Conservation (phyloP, 2,888 invertebrate genomes). For the Campoplex capitator region DNA sequence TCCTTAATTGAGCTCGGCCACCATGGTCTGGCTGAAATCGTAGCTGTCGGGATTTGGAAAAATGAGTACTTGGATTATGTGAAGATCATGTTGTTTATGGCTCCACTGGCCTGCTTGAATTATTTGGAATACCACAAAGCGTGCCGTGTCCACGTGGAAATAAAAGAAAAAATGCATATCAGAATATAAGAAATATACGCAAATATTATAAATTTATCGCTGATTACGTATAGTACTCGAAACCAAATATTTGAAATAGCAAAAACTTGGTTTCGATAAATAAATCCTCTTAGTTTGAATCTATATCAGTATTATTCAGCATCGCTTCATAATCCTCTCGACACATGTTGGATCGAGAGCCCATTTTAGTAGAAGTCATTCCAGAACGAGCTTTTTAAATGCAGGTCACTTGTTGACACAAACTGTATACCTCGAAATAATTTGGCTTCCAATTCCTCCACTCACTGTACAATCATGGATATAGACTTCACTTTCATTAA, state of each 20-base stretch:
- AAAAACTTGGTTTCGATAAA: background rate
- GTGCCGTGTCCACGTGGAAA: background rate
- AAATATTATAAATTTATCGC: background rate
- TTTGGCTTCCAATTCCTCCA: constrained; percentile 12
- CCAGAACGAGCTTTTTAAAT: background rate
- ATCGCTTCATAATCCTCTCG: constrained; percentile 19
- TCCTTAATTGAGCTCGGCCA: constrained; percentile 13
- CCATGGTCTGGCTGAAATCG: background rate
- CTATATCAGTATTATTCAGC: background rate
- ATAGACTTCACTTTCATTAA: constrained; percentile 44
- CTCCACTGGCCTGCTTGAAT: background rate
- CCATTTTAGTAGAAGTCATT: background rate
- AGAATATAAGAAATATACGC: background rate
- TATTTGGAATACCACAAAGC: background rate
- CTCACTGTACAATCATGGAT: constrained; percentile 22
- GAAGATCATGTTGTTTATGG: background rate
- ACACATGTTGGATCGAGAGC: background rate
- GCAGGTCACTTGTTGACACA: constrained; percentile 30
- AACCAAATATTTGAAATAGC: background rate
- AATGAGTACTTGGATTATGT: background rate
- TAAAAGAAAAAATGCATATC: background rate
- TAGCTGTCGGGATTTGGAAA: background rate
- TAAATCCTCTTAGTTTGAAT: constrained; percentile 47
- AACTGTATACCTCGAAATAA: constrained; percentile 17
- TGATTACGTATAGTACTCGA: background rate